phyloP scores from a whole-genome alignment of 1,140 invertebrate genomes.

The Drosophila auraria region DNA sequence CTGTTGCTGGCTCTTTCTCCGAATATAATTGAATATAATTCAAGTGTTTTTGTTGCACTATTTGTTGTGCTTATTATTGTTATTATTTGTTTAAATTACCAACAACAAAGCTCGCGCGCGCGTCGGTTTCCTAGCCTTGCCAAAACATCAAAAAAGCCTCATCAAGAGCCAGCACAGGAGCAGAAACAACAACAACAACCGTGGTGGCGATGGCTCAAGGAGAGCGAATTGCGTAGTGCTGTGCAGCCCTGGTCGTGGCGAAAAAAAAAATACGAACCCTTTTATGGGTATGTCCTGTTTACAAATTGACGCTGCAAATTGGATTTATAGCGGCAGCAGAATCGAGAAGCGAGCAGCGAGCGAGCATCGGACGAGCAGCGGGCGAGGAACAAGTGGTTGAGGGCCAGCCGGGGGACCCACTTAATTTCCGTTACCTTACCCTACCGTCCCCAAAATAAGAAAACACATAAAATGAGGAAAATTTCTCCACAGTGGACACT shows the following conservation, averaged over 20 bases:
- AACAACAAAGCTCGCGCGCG: constrained; percentile 58
- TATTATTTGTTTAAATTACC: constrained; percentile 80
- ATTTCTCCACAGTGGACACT: constrained; percentile 24
- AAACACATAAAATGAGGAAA: constrained; percentile 22
- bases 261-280: constrained; percentile 59
- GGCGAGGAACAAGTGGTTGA: constrained; percentile 70
- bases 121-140: constrained; percentile 15
- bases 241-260: constrained; percentile 57
- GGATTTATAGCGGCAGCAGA: constrained; percentile 56
- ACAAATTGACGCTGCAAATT: constrained; percentile 77
- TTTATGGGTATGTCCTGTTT: constrained; percentile 69
- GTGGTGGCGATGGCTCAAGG: constrained; percentile 1
- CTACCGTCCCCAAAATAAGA: constrained; percentile 49
- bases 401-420: constrained; percentile 65
- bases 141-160: constrained; percentile 19
- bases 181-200: constrained; percentile 28
- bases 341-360: constrained; percentile 10
- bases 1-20: constrained; percentile 47
- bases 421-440: constrained; percentile 74
- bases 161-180: constrained; percentile 11
- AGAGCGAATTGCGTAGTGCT: constrained; percentile 33
- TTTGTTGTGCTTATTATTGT: constrained; percentile 78
- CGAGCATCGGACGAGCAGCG: constrained; percentile 6
- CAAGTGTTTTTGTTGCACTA: constrained; percentile 80
- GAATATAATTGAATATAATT: constrained; percentile 79